A percentile compares a stretch with the other conserved stretches of the same genome.
Conservation (phyloP, 2,113 vertebrate species). For the Chamaea fasciata region DNA sequence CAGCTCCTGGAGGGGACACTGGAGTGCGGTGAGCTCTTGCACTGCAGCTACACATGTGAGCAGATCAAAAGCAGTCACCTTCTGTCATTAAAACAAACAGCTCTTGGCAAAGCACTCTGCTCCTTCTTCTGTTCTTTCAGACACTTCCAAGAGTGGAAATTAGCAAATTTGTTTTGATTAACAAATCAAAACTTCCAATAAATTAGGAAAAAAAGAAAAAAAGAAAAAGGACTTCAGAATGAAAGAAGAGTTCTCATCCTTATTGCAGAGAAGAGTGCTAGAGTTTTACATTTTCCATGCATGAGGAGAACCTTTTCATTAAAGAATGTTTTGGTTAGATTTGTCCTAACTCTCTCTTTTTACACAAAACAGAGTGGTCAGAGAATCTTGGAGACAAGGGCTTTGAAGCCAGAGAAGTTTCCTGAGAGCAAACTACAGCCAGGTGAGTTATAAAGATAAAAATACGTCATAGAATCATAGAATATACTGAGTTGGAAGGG, state of each 20-base stretch:
- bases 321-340: neutral
- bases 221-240: neutral
- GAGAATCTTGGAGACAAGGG: neutral
- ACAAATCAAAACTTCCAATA: neutral
- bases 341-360: neutral
- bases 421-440: neutral
- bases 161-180: neutral
- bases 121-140: neutral
- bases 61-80: no score
- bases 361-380: neutral
- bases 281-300: neutral
- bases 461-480: neutral
- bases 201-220: neutral
- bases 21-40: fast-evolving
- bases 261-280: neutral
- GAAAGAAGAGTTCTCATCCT: neutral
- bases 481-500: neutral
- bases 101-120: neutral
- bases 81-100: neutral
- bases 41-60: fast-evolving
- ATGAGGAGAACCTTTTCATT: neutral
- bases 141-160: fast-evolving
- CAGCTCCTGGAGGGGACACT: neutral
- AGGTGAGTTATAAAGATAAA: neutral
- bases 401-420: neutral